Conservation (phyloP, 2,113 vertebrate species). For the Setophaga coronata region DNA sequence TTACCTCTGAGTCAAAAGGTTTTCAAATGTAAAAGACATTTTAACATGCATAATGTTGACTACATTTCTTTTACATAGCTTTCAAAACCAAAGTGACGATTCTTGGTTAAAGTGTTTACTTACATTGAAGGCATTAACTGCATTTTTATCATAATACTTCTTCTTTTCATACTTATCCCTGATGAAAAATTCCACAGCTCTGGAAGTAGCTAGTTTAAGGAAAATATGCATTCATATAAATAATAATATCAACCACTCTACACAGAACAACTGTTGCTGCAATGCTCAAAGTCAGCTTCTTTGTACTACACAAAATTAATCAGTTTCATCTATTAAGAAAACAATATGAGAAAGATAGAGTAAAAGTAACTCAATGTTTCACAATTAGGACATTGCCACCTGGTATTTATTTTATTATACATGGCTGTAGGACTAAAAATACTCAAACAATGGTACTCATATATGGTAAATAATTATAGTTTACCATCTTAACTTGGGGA, state of each 20-base stretch:
- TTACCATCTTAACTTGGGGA: background rate
- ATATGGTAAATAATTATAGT: background rate
- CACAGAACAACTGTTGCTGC: background rate
- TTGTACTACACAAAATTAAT: background rate
- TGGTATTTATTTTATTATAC: background rate
- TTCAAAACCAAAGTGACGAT: background rate
- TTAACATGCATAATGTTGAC: background rate
- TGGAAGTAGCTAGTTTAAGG: slow-evolving; percentile 83
- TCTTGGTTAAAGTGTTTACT: slow-evolving; percentile 70
- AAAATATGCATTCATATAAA: slow-evolving; percentile 30
- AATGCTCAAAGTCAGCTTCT: background rate
- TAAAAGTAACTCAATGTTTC: background rate
- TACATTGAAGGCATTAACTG: slow-evolving; percentile 81
- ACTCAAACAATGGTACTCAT: background rate
- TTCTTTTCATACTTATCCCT: slow-evolving; percentile 99
- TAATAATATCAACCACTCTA: background rate
- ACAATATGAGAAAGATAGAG: background rate
- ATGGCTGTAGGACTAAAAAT: background rate
- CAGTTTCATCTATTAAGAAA: background rate
- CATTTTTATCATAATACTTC: slow-evolving; percentile 93
- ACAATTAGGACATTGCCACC: background rate
- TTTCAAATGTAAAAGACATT: background rate
- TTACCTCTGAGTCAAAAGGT: background rate
- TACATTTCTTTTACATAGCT: background rate
- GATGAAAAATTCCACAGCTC: slow-evolving; percentile 98